These are phyloP conservation scores for Lacanobia oleracea DNA, from an alignment of 2,888 invertebrate species.

Conservation along the genomic window DNA sequence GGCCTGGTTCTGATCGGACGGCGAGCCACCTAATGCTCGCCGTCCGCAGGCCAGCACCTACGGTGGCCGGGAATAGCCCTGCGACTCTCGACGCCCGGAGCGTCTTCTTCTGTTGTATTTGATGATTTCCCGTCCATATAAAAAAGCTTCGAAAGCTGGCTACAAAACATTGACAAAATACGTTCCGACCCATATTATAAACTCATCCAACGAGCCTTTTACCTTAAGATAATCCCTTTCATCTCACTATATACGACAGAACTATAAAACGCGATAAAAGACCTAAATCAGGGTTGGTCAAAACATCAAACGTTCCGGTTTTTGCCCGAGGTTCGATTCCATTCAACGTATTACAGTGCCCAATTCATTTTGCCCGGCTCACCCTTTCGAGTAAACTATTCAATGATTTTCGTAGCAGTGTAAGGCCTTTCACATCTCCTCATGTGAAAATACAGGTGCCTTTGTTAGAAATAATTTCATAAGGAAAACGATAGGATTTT, in stretches of 20 bases:
- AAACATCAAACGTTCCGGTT: slow-evolving; percentile 48
- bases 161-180: slow-evolving; percentile 33
- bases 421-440: slow-evolving; percentile 23
- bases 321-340: slow-evolving; percentile 32
- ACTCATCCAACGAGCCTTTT: slow-evolving; percentile 3
- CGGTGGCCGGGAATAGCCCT: too few species aligned
- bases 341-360: slow-evolving; percentile 30
- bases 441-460: slow-evolving; percentile 51
- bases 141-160: background rate
- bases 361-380: slow-evolving; percentile 39
- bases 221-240: slow-evolving; percentile 33
- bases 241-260: slow-evolving; percentile 5
- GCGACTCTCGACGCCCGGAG: too few species aligned
- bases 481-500: slow-evolving; percentile 53
- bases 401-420: slow-evolving; percentile 28
- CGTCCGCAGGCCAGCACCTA: too few species aligned
- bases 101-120: too few species aligned
- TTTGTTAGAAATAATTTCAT: slow-evolving; percentile 56
- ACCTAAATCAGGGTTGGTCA: slow-evolving; percentile 30
- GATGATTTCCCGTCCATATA: too few species aligned
- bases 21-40: too few species aligned
- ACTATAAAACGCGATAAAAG: slow-evolving; percentile 12
- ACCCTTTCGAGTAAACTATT: slow-evolving; percentile 28
- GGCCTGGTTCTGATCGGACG: too few species aligned
- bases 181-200: slow-evolving; percentile 1